Conservation (phyloP, 2,797 vertebrate species). For the Fringilla coelebs region DNA sequence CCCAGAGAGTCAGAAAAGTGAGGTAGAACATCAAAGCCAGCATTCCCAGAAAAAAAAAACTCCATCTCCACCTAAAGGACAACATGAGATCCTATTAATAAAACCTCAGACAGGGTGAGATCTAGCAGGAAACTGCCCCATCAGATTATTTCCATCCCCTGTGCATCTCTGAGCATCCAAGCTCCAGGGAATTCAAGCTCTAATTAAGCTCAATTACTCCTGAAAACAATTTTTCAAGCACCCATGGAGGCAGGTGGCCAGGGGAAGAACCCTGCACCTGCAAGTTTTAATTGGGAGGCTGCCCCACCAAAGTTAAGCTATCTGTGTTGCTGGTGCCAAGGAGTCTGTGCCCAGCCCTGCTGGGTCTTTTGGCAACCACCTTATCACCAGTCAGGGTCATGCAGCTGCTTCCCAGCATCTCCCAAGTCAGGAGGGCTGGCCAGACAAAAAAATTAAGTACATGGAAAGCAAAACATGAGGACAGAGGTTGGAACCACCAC, state of each 20-base stretch:
- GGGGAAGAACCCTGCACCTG: not conserved
- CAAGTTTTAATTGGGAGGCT: not conserved
- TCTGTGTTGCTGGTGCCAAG: not conserved
- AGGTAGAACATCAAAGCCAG: not conserved
- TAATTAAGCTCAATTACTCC: conserved; percentile 5
- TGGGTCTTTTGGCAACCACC: not conserved
- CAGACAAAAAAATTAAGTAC: not conserved
- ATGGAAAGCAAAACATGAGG: not conserved
- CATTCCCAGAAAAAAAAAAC: not conserved
- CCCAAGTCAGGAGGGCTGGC: not conserved
- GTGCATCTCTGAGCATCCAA: not conserved
- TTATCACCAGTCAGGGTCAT: not conserved
- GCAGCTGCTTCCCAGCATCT: not conserved
- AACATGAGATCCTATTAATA: not conserved
- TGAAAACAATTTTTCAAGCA: not conserved
- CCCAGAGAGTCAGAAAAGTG: not conserved
- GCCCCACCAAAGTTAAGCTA: not conserved
- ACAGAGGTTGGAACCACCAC: rapidly evolving
- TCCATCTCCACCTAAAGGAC: not conserved
- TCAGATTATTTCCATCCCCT: not conserved
- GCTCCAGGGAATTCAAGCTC: not conserved
- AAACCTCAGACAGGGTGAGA: not conserved
- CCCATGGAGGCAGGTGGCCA: not conserved
- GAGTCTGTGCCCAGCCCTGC: not conserved
- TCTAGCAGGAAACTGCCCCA: not conserved